These are phyloP conservation scores for Seriola aureovittata DNA, from an alignment of 2,113 vertebrate species.

Conservation along the genomic window DNA sequence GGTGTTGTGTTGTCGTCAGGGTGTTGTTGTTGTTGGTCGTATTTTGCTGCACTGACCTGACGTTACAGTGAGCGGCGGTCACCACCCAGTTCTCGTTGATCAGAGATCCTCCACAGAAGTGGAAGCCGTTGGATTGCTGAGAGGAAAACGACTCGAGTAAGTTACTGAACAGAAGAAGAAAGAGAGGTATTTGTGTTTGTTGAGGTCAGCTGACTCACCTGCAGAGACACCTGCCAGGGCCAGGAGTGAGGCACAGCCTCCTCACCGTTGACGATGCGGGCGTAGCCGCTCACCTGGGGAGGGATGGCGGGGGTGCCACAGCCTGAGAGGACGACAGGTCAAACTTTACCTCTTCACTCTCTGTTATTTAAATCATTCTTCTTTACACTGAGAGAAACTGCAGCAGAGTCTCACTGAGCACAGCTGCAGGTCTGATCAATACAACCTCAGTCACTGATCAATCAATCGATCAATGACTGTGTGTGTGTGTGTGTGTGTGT, in stretches of 20 bases:
- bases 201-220: constrained; percentile 63
- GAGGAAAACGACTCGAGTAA: not conserved
- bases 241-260: constrained; percentile 82
- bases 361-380: no score
- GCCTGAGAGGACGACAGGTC: constrained; percentile 55
- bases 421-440: no score
- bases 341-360: not conserved
- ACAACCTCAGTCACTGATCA: no score
- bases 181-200: not conserved
- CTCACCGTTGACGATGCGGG: constrained; percentile 84
- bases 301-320: constrained; percentile 76
- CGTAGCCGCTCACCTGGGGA: constrained; percentile 76
- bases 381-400: no score
- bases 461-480: no score
- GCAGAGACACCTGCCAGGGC: constrained; percentile 87
- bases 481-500: no score
- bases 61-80: constrained; percentile 87
- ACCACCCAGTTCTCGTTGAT: constrained; percentile 87
- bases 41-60: constrained; percentile 74
- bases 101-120: constrained; percentile 90
- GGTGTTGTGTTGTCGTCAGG: no score
- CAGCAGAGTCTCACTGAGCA: no score
- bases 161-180: not conserved
- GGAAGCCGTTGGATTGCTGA: constrained; percentile 86
- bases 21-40: no score